Evolutionary conservation across 1,140 invertebrate genomes (phyloP).

Genomic region (Ooceraea biroi): DNA sequence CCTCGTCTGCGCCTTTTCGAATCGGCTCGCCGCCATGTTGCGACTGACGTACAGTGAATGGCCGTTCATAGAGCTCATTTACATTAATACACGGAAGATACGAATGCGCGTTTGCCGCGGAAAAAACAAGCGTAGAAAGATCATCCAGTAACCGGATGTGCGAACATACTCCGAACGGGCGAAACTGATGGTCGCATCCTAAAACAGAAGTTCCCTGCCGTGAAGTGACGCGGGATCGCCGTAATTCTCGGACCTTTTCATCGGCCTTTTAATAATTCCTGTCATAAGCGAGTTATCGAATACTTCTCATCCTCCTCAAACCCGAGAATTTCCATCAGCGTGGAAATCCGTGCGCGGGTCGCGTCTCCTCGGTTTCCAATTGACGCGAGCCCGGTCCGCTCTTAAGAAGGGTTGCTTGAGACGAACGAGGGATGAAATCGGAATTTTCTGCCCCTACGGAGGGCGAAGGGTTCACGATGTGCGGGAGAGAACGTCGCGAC

Average conservation of each 20-base stretch:
- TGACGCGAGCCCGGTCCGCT: not conserved
- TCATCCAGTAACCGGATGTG: slow-evolving; percentile 3
- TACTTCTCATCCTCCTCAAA: not conserved
- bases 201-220: not conserved
- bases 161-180: too few relatives aligned
- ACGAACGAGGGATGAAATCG: not conserved
- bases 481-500: not conserved
- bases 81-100: slow-evolving; percentile 71
- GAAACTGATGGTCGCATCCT: not conserved
- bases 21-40: slow-evolving; percentile 59
- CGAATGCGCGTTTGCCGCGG: slow-evolving; percentile 58
- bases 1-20: slow-evolving; percentile 38
- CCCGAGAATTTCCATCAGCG: slow-evolving; percentile 28
- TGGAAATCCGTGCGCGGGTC: not conserved
- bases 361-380: slow-evolving; percentile 24
- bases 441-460: not conserved
- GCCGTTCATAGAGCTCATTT: slow-evolving; percentile 70
- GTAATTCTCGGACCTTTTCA: slow-evolving; percentile 1
- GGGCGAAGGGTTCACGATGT: slow-evolving; percentile 4
- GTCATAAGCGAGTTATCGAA: slow-evolving; percentile 38
- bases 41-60: slow-evolving; percentile 69
- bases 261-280: slow-evolving; percentile 22
- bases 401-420: not conserved
- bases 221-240: not conserved
- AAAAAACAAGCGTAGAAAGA: slow-evolving; percentile 10